phyloP scores from a whole-genome alignment of 1,140 invertebrate species.

The Choristoneura fumiferana region DNA sequence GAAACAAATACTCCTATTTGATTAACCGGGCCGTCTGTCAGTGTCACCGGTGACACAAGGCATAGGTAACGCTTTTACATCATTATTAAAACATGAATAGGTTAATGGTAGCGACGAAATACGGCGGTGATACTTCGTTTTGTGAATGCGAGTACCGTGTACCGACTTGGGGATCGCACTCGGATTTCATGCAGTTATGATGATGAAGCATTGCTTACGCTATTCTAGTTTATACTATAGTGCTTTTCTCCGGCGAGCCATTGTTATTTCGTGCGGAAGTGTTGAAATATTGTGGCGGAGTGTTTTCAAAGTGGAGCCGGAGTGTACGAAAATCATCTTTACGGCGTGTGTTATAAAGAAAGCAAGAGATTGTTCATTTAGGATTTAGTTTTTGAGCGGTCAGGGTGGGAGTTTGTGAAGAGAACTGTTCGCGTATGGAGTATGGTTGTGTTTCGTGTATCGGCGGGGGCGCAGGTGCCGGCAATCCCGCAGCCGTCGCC shows the following conservation, averaged over 20 bases:
- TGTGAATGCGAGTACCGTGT: constrained; percentile 6
- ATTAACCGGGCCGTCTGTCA: neutral
- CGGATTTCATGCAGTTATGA: constrained; percentile 41
- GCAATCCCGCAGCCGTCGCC: constrained; percentile 33
- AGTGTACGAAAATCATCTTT: constrained; percentile 55
- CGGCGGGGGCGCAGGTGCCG: constrained; percentile 49
- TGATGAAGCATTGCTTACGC: constrained; percentile 53
- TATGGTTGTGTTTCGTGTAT: constrained; percentile 25
- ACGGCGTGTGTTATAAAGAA: constrained; percentile 43
- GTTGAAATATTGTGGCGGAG: constrained; percentile 62
- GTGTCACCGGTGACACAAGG: neutral
- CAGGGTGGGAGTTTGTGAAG: constrained; percentile 16
- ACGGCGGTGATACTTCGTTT: neutral
- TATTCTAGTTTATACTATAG: constrained; percentile 54
- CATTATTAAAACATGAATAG: neutral
- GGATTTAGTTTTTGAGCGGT: constrained; percentile 29
- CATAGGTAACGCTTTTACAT: constrained; percentile 1
- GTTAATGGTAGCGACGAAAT: neutral
- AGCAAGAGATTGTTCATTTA: constrained; percentile 41
- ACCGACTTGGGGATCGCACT: constrained; percentile 24
- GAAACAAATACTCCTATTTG: neutral
- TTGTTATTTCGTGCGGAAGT: constrained; percentile 66
- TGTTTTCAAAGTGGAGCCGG: constrained; percentile 38
- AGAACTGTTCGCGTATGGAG: constrained; percentile 18
- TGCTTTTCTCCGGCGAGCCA: constrained; percentile 47